Percentiles rank a stretch among this genome's conserved stretches.
phyloP scores from a whole-genome alignment of 2,797 vertebrate species.

The Intellagama lesueurii region DNA sequence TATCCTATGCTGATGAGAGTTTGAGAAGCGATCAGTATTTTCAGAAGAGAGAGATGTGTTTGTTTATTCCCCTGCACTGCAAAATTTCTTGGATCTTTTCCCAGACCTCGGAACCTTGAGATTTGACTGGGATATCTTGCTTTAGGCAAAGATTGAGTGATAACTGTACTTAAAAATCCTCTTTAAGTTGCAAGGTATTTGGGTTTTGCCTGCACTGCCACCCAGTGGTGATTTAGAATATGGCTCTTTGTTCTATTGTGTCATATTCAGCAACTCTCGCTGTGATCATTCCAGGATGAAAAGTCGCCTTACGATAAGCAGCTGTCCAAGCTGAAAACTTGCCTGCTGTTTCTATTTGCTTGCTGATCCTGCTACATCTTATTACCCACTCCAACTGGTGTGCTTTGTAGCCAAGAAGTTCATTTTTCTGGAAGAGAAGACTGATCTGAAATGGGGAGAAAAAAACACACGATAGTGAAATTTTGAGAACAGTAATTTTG shows the following conservation, averaged over 20 bases:
- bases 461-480: background rate
- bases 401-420: background rate
- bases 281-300: conserved; percentile 26
- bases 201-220: conserved; percentile 8
- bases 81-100: background rate
- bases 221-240: conserved; percentile 1
- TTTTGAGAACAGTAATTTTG: conserved; percentile 25
- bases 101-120: background rate
- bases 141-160: background rate
- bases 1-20: background rate
- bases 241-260: background rate
- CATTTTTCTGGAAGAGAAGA: conserved; percentile 42
- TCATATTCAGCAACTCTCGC: conserved; percentile 6
- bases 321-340: conserved; percentile 24
- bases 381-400: conserved; percentile 23
- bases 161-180: background rate
- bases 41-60: background rate
- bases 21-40: background rate
- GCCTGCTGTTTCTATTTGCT: conserved; percentile 29
- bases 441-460: conserved; percentile 12
- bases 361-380: conserved; percentile 25
- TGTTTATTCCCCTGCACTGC: background rate
- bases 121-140: background rate
- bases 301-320: conserved; percentile 32
- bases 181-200: background rate